phyloP scores from a whole-genome alignment of 2,888 invertebrate genomes.

The Laspeyria flexula region DNA sequence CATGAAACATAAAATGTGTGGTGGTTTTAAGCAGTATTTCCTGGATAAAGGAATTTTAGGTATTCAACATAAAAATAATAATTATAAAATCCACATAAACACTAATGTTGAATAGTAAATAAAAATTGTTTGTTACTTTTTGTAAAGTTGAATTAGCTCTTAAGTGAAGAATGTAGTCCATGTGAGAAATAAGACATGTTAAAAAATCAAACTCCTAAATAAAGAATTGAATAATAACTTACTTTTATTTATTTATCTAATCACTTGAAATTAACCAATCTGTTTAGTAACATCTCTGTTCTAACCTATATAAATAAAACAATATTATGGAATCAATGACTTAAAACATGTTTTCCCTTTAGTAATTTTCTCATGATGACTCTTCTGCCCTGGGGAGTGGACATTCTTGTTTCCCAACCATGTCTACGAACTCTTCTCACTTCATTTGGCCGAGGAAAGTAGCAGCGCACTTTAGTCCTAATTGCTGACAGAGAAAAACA shows the following conservation, averaged over 20 bases:
- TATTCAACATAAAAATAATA: no score
- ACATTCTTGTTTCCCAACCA: constrained; percentile 90
- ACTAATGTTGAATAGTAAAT: constrained; percentile 6
- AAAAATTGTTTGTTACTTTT: constrained; percentile 58
- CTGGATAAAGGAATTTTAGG: no score
- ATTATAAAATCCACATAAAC: background rate
- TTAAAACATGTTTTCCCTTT: constrained; percentile 89
- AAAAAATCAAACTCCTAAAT: constrained; percentile 52
- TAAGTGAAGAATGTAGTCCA: constrained; percentile 59
- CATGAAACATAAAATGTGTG: no score
- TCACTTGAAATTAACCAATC: background rate
- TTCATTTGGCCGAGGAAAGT: constrained; percentile 92
- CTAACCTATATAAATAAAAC: no score
- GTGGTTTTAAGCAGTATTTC: background rate
- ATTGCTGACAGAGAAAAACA: constrained; percentile 62
- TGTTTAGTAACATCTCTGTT: background rate
- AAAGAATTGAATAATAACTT: constrained; percentile 43
- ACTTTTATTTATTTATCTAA: constrained; percentile 12
- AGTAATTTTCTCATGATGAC: constrained; percentile 91
- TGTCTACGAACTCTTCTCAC: constrained; percentile 89
- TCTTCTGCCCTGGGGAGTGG: constrained; percentile 89
- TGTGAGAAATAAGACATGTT: constrained; percentile 38
- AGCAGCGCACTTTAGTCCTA: constrained; percentile 85
- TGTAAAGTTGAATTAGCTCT: constrained; percentile 50
- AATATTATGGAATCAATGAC: no score